Percentiles rank a stretch among this genome's conserved stretches.
These are phyloP conservation scores for Ganaspis brasiliensis DNA, from an alignment of 2,888 invertebrate species.

Conservation along the genomic window DNA sequence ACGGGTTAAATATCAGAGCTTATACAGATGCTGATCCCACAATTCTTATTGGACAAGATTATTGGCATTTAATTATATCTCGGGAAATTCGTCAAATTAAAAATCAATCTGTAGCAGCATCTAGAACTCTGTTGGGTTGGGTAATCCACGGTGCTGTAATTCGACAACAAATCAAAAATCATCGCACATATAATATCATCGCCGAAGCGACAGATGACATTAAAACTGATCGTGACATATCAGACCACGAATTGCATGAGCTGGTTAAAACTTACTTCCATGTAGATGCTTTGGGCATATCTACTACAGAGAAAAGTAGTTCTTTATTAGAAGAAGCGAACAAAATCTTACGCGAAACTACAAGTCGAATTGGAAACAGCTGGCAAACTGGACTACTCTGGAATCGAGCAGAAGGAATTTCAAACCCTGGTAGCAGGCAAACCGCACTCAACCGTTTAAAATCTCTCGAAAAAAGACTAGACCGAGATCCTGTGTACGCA, in stretches of 20 bases:
- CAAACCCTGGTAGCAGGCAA: slow-evolving; percentile 27
- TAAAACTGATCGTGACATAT: neutral
- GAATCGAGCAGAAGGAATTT: neutral
- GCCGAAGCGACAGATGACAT: neutral
- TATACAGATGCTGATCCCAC: neutral
- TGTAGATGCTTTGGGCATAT: neutral
- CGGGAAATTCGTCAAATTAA: neutral
- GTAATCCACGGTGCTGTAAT: neutral
- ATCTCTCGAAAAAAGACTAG: slow-evolving; percentile 53
- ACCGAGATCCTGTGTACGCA: slow-evolving; percentile 52
- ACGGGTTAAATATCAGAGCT: neutral
- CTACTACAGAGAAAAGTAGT: neutral
- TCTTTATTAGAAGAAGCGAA: neutral
- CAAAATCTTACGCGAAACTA: slow-evolving; percentile 1
- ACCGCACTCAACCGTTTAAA: slow-evolving; percentile 49
- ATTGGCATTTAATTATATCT: neutral
- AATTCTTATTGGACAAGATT: neutral
- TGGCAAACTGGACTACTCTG: slow-evolving; percentile 3
- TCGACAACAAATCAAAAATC: neutral
- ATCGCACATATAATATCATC: neutral
- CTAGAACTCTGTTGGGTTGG: neutral
- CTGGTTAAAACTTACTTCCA: neutral
- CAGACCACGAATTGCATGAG: neutral
- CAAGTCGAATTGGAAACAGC: neutral
- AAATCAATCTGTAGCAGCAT: neutral